Evolutionary conservation across 1,140 invertebrate species (phyloP).

Genomic region (Phortica variegata): DNA sequence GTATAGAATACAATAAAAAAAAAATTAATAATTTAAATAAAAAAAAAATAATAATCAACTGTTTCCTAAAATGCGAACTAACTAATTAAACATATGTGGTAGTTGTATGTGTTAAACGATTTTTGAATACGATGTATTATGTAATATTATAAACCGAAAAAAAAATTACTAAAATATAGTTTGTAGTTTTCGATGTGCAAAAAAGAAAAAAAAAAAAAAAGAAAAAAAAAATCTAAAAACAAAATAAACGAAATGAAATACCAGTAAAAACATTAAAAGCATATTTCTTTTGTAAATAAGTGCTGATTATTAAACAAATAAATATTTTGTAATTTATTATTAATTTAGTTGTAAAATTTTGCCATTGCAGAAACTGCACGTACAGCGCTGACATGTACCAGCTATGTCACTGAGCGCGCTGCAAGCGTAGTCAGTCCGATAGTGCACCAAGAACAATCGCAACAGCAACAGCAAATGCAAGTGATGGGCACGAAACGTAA

Average conservation of each 20-base stretch:
- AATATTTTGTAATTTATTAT: background rate
- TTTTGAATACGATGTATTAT: constrained; percentile 37
- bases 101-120: constrained; percentile 36
- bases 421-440: constrained; percentile 31
- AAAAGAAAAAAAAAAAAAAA: constrained; percentile 49
- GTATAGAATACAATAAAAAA: too few species aligned
- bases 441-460: constrained; percentile 21
- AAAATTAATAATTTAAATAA: background rate
- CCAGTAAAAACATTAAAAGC: background rate
- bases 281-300: background rate
- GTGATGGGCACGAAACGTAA: constrained; percentile 62
- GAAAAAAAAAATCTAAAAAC: constrained; percentile 27
- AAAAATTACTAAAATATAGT: constrained; percentile 36
- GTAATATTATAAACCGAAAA: constrained; percentile 7
- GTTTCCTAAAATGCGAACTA: constrained; percentile 50
- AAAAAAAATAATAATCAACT: constrained; percentile 7
- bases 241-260: background rate
- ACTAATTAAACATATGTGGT: constrained; percentile 39
- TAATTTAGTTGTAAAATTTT: too few species aligned
- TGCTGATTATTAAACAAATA: background rate
- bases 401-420: constrained; percentile 20
- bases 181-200: constrained; percentile 49
- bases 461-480: constrained; percentile 37
- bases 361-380: constrained; percentile 37
- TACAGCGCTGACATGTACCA: constrained; percentile 28